These are phyloP conservation scores for Hypselothyrea guttata DNA, from an alignment of 2,888 invertebrate species.

Conservation along the genomic window DNA sequence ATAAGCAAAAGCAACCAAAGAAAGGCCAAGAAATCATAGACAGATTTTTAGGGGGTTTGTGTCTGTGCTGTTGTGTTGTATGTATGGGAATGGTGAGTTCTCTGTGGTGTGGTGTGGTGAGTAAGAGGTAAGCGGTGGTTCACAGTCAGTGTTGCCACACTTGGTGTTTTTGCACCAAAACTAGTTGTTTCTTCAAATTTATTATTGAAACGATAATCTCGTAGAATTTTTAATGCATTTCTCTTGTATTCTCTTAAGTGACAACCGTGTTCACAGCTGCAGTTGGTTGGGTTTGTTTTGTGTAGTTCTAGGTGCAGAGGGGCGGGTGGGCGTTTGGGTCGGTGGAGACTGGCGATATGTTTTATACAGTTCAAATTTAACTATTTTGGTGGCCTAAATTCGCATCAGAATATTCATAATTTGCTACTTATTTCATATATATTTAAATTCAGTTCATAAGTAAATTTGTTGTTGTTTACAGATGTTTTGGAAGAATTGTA, in stretches of 20 bases:
- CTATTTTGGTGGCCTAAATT: slow-evolving; percentile 3
- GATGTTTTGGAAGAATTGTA: no score
- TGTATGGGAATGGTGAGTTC: slow-evolving; percentile 16
- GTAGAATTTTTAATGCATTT: no score
- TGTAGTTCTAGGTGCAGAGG: no score
- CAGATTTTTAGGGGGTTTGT: slow-evolving; percentile 35
- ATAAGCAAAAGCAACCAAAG: slow-evolving; percentile 20
- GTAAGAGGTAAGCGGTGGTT: slow-evolving; percentile 24
- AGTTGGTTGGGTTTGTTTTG: no score
- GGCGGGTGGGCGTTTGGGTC: no score
- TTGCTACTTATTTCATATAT: slow-evolving; percentile 6
- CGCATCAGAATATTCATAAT: no score
- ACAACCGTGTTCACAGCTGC: no score
- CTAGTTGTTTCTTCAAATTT: no score
- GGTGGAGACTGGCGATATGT: slow-evolving; percentile 18
- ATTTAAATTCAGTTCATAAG: slow-evolving; percentile 19
- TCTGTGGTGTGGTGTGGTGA: slow-evolving; percentile 20
- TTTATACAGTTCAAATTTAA: slow-evolving; percentile 9
- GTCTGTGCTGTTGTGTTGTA: slow-evolving; percentile 26
- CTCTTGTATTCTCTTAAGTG: no score
- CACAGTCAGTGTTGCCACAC: no score
- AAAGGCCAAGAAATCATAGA: slow-evolving; percentile 34
- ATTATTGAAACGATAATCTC: no score
- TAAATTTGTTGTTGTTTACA: background rate
- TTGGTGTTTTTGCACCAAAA: no score